Percentiles rank a stretch among this genome's conserved stretches.
phyloP scores from a whole-genome alignment of 1,140 invertebrate genomes.

The Apocrypta bakeri region DNA sequence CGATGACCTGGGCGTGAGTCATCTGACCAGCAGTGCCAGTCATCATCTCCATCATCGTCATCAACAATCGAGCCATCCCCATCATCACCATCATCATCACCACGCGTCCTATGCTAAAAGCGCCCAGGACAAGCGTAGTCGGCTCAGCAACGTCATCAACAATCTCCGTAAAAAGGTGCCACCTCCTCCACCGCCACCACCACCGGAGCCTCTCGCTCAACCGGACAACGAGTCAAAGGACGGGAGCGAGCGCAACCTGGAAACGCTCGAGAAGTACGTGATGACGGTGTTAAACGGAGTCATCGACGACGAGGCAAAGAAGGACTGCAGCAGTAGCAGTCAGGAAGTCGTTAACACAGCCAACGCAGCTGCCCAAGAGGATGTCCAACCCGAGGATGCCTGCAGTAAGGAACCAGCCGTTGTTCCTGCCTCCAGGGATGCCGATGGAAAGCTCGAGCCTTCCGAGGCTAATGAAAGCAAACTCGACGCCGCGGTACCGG shows the following conservation, averaged over 20 bases:
- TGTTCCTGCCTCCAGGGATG: neutral
- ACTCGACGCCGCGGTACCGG: conserved; percentile 60
- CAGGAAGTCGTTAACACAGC: neutral
- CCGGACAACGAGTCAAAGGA: neutral
- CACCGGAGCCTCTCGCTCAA: conserved; percentile 20
- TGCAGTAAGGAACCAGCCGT: neutral
- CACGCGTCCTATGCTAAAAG: conserved; percentile 49
- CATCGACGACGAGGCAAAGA: conserved; percentile 65
- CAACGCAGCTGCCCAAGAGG: neutral
- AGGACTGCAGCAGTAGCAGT: conserved; percentile 35
- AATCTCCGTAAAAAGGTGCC: conserved; percentile 70
- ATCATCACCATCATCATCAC: conserved; percentile 52
- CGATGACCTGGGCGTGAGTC: conserved; percentile 64
- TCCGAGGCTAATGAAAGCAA: conserved; percentile 61
- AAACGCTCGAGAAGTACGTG: conserved; percentile 69
- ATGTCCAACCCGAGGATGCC: conserved; percentile 22
- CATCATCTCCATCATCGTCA: conserved; percentile 55
- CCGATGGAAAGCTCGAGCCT: conserved; percentile 53
- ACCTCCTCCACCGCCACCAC: conserved; percentile 33
- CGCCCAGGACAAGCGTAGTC: conserved; percentile 69
- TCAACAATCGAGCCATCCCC: conserved; percentile 52
- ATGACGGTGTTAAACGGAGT: conserved; percentile 72
- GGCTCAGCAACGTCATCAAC: conserved; percentile 71
- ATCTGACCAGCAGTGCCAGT: conserved; percentile 61
- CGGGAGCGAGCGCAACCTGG: conserved; percentile 65